Conservation (phyloP, 2,797 vertebrate species). For the Characodon lateralis region DNA sequence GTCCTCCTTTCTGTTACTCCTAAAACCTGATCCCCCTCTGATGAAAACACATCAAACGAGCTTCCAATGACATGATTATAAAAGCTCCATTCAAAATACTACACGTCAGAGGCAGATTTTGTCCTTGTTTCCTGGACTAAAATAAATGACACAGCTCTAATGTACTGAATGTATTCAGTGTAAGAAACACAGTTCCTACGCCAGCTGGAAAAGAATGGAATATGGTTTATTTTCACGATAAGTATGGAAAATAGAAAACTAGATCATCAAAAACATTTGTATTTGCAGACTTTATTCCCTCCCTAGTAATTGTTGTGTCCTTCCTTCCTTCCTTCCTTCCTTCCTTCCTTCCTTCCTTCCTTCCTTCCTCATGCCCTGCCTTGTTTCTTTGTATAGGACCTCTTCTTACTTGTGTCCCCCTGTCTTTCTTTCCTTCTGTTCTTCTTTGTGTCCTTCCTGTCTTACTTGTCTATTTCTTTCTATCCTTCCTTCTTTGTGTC, state of each 20-base stretch:
- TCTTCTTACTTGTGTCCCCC: too few relatives aligned
- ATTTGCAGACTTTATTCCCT: background rate
- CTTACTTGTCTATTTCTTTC: background rate
- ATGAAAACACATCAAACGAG: constrained; percentile 3
- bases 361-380: too few relatives aligned
- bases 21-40: constrained; percentile 7
- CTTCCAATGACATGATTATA: background rate
- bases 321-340: too few relatives aligned
- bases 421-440: too few relatives aligned
- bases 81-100: background rate
- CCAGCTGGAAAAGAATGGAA: background rate
- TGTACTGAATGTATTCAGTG: background rate
- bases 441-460: background rate
- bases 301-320: background rate
- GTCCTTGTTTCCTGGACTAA: background rate
- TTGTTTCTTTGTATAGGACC: too few relatives aligned
- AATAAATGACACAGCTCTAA: background rate
- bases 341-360: too few relatives aligned
- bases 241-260: background rate
- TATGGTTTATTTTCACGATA: background rate
- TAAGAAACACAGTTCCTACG: background rate
- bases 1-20: constrained; percentile 15
- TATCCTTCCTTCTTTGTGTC: background rate
- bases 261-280: background rate
- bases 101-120: background rate